Base-by-base conservation (phyloP, 2,888 invertebrate genomes). In the Scaptomyza tumidula region DNA sequence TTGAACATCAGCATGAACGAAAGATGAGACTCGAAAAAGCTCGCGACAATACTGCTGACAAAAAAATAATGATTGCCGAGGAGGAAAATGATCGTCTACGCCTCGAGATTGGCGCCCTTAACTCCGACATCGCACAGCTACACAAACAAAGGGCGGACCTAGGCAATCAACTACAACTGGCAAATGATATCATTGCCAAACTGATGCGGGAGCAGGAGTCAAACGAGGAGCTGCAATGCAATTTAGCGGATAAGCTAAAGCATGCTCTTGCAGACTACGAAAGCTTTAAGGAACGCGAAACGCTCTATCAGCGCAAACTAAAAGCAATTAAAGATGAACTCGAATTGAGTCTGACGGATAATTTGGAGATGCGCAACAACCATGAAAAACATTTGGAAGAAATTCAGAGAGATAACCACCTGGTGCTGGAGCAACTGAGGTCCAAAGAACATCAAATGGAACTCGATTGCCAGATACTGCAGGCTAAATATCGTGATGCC, bases 401-500 rank as follows among this genome's bases (percentile, higher is more conserved):
- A 4, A 14, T 72, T 14, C 31, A 33, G 2, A 31, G 11, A 5
- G 49, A 58, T 39, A 16, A 37, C 37, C 24, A 6, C 2, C 6
- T 2, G 3, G 14, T 13, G 2, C 33, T 41, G 4, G 44, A 58
- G 1, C 43, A 68, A 27, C 7, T 55, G 5, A n/a, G 14, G 11
- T n/a, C 46, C 7, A 58, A 52, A 6, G 16, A 33, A 16, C 50
- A 75, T 7, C 70, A 69, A 29, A 43, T 76, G 6, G 62, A 67
- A n/a, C 54, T 64, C 1, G 91, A 92, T 57, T 90, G 90, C 53
- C 80, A 88, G 44, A 90, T 92, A 52, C 74, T 92, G 5, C 89
- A 89, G 60, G 91, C 91, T 1, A 92, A 92, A 73, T 90, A 92
- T 37, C 81, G 63, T 6, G 90, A 90, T 4, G 85, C 91, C 37